These are phyloP conservation scores for Solea solea DNA, from an alignment of 2,113 vertebrate species.

Conservation along the genomic window DNA sequence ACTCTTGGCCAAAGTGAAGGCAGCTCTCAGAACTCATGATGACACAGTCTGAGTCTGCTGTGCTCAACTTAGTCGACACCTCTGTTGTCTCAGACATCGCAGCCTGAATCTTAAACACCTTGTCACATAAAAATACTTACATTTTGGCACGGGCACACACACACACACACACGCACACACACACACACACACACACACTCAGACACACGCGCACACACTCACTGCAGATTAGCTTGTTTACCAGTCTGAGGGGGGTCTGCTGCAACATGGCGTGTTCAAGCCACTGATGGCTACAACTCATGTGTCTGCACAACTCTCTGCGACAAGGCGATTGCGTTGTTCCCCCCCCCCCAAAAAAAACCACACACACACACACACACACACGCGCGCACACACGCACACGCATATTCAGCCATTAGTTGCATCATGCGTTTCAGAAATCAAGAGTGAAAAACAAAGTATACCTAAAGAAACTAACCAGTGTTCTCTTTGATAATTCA, in stretches of 20 bases:
- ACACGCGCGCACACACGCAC: neutral
- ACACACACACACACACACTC: slow-evolving; percentile 20
- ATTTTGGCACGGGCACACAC: slow-evolving; percentile 34
- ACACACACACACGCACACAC: slow-evolving; percentile 31
- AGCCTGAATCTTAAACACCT: slow-evolving; percentile 76
- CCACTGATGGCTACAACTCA: slow-evolving; percentile 73
- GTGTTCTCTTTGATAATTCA: slow-evolving; percentile 7
- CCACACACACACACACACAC: slow-evolving; percentile 2
- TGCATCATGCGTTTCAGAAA: slow-evolving; percentile 35
- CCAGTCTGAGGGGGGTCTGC: slow-evolving; percentile 71
- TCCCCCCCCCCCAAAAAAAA: slow-evolving; percentile 3
- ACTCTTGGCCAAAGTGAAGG: neutral
- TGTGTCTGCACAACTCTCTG: slow-evolving; percentile 73
- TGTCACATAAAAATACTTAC: slow-evolving; percentile 57
- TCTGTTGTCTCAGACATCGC: slow-evolving; percentile 37
- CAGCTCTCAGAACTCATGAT: slow-evolving; percentile 15
- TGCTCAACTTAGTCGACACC: slow-evolving; percentile 15
- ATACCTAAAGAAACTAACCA: slow-evolving; percentile 2
- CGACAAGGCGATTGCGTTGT: slow-evolving; percentile 20
- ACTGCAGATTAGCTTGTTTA: slow-evolving; percentile 76
- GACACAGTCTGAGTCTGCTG: slow-evolving; percentile 6
- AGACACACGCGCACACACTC: slow-evolving; percentile 43
- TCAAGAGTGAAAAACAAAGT: slow-evolving; percentile 8
- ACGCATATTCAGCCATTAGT: neutral
- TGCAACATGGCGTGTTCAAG: slow-evolving; percentile 68